Percentiles rank a stretch among this genome's conserved stretches.
Evolutionary conservation across 2,797 vertebrate species (phyloP).

Genomic region (Ctenosaura bakeri): DNA sequence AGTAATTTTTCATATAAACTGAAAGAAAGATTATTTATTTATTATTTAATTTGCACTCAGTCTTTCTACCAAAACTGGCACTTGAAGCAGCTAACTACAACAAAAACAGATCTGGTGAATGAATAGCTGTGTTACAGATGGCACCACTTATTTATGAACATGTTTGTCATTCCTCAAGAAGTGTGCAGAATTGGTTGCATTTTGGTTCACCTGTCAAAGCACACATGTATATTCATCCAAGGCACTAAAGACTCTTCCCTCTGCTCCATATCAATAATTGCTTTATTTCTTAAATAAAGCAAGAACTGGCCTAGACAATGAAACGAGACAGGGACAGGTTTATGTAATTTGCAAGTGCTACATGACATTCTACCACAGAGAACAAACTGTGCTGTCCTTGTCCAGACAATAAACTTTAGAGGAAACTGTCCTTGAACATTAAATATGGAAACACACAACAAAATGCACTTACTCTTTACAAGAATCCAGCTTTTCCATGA

Average conservation of each 20-base stretch:
- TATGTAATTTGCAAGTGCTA: neutral
- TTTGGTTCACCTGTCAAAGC: neutral
- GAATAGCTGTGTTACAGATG: neutral
- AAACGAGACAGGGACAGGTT: neutral
- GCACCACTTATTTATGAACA: neutral
- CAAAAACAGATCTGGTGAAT: neutral
- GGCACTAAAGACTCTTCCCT: neutral
- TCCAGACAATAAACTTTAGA: neutral
- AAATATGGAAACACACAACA: constrained; percentile 13
- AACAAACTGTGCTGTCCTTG: constrained; percentile 31
- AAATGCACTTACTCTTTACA: constrained; percentile 15
- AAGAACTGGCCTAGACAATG: constrained; percentile 47
- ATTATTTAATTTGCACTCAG: too few species aligned
- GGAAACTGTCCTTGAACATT: neutral
- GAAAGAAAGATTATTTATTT: too few species aligned
- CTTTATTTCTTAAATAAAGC: constrained; percentile 9
- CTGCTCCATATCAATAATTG: constrained; percentile 17
- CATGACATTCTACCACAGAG: constrained; percentile 43
- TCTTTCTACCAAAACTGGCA: too few species aligned
- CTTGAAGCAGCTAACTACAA: neutral
- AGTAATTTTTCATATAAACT: neutral
- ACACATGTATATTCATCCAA: neutral
- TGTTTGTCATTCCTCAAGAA: neutral
- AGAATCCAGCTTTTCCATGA: neutral
- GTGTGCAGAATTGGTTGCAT: neutral